Evolutionary conservation across 2,113 vertebrate genomes (phyloP).

Genomic region (Vanacampus margaritifer): DNA sequence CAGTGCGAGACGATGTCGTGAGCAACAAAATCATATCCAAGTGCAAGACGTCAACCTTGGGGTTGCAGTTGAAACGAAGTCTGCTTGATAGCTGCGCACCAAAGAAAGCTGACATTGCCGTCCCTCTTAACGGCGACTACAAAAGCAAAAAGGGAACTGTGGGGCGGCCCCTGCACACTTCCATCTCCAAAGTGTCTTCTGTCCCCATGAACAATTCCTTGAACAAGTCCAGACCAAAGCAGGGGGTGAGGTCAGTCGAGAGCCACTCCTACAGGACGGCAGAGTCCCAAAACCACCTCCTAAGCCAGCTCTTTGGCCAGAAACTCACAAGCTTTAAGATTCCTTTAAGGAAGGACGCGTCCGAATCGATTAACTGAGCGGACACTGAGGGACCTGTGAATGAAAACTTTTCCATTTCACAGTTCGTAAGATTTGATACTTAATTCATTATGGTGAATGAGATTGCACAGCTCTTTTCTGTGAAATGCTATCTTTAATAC

Average conservation of each 20-base stretch:
- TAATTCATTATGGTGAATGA: slow-evolving; percentile 79
- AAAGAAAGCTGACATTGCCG: slow-evolving; percentile 74
- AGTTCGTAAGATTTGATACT: slow-evolving; percentile 69
- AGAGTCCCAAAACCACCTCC: slow-evolving; percentile 91
- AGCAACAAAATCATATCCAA: slow-evolving; percentile 77
- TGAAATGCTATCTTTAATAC: slow-evolving; percentile 76
- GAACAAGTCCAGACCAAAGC: slow-evolving; percentile 71
- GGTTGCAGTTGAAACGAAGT: slow-evolving; percentile 71
- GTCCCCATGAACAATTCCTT: slow-evolving; percentile 73
- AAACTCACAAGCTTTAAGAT: slow-evolving; percentile 99
- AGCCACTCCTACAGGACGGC: slow-evolving; percentile 82
- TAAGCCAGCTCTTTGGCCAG: slow-evolving; percentile 96
- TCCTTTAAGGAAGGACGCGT: slow-evolving; percentile 90
- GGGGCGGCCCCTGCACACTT: slow-evolving; percentile 73
- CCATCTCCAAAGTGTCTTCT: slow-evolving; percentile 76
- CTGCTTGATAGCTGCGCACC: slow-evolving; percentile 72
- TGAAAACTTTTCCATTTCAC: slow-evolving; percentile 61
- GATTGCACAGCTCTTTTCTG: slow-evolving; percentile 85
- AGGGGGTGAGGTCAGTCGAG: slow-evolving; percentile 71
- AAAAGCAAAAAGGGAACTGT: slow-evolving; percentile 77
- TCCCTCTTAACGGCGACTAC: slow-evolving; percentile 73
- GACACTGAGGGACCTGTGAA: slow-evolving; percentile 60
- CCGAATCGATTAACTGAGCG: slow-evolving; percentile 80
- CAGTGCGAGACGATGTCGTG: slow-evolving; percentile 77
- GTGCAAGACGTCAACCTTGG: slow-evolving; percentile 62